phyloP scores from a whole-genome alignment of 1,140 invertebrate species.

The Plectus sambesii region DNA sequence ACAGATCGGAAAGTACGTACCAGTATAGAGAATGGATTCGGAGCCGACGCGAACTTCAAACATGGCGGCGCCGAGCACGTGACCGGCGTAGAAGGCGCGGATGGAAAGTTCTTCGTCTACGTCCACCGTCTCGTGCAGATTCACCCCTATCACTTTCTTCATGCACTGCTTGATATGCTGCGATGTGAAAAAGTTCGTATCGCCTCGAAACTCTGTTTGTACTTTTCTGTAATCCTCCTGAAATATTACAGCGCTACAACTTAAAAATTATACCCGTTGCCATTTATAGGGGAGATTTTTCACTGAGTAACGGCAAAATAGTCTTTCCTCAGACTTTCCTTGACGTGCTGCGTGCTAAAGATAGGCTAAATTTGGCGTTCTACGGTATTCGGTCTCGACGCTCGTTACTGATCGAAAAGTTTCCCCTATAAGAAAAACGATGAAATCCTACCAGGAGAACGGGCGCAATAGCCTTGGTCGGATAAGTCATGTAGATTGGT shows the following conservation, averaged over 20 bases:
- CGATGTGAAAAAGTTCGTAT: constrained; percentile 96
- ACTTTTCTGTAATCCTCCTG: constrained; percentile 66
- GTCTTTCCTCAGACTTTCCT: too few species aligned
- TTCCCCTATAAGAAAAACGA: constrained; percentile 4
- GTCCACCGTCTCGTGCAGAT: constrained; percentile 90
- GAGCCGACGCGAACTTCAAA: constrained; percentile 88
- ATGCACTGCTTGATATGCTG: constrained; percentile 99
- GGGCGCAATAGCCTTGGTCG: constrained; percentile 97
- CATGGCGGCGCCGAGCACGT: constrained; percentile 98
- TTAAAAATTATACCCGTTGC: too few species aligned
- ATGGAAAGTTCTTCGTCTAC: constrained; percentile 94
- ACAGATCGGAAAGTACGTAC: constrained; percentile 35
- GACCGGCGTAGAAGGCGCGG: constrained; percentile 98
- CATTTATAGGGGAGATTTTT: too few species aligned
- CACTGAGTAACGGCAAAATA: too few species aligned
- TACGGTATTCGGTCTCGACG: too few species aligned
- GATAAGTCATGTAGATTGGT: constrained; percentile 99
- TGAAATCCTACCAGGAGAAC: constrained; percentile 66
- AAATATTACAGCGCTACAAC: too few species aligned
- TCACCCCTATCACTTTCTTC: constrained; percentile 92
- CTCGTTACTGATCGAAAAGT: too few species aligned
- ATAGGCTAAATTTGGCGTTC: too few species aligned
- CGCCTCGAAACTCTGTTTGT: constrained; percentile 89
- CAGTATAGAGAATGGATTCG: constrained; percentile 96
- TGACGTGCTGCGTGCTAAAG: too few species aligned